A percentile compares a stretch with the other conserved stretches of the same genome.
These are phyloP conservation scores for Psittacula echo DNA, from an alignment of 2,797 vertebrate genomes.

Conservation along the genomic window DNA sequence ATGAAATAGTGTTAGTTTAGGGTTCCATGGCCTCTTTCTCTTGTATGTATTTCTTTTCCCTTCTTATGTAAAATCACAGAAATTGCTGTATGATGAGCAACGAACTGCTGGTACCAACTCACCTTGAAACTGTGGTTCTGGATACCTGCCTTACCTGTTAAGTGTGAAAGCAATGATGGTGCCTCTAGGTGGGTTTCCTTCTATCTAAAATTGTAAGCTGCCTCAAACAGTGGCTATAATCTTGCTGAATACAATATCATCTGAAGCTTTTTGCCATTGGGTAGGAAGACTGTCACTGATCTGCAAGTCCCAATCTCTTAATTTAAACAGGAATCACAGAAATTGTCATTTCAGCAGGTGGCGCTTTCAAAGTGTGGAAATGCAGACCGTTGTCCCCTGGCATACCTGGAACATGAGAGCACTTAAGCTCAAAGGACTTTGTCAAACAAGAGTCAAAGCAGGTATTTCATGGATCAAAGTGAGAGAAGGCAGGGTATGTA, in stretches of 20 bases:
- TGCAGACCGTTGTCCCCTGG: fast-evolving
- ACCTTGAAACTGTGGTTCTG: background rate
- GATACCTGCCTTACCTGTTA: background rate
- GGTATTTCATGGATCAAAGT: background rate
- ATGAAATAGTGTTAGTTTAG: background rate
- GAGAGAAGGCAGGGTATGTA: background rate
- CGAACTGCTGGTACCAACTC: background rate
- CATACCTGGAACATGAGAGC: background rate
- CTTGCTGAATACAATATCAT: background rate
- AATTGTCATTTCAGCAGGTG: fast-evolving
- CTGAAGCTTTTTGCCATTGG: background rate
- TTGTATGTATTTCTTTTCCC: background rate
- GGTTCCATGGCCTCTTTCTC: background rate
- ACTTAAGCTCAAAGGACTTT: background rate
- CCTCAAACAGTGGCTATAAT: background rate
- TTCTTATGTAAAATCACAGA: background rate
- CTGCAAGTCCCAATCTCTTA: background rate
- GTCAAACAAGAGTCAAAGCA: background rate
- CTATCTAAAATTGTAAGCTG: background rate
- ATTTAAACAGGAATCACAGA: background rate
- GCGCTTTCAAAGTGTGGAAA: background rate
- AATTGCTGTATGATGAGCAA: background rate
- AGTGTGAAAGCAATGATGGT: background rate
- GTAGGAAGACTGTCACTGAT: background rate
- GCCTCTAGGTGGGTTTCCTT: background rate